A percentile compares a stretch with the other conserved stretches of the same genome.
Conservation (phyloP, 2,888 invertebrate genomes). For the Platerodrilus igneus region DNA sequence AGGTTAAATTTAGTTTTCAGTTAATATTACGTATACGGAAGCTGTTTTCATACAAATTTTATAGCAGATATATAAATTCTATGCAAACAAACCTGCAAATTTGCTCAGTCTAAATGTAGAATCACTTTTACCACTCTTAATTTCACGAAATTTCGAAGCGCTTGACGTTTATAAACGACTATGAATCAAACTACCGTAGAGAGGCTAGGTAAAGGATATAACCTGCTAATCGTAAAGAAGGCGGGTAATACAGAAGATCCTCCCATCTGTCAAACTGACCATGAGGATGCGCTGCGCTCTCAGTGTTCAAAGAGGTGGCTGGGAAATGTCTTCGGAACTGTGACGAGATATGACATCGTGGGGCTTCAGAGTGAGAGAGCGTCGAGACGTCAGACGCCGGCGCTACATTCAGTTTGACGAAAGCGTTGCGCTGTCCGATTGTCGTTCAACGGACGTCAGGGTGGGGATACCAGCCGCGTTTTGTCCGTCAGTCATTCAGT, state of each 20-base stretch:
- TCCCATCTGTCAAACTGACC: conserved; percentile 49
- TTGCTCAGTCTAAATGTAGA: no score
- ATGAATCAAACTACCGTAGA: conserved; percentile 40
- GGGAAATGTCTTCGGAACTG: conserved; percentile 42
- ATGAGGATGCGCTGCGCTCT: conserved; percentile 44
- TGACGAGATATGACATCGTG: conserved; percentile 49
- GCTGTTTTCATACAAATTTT: no score
- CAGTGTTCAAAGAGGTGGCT: conserved; percentile 33
- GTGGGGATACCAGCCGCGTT: conserved; percentile 43
- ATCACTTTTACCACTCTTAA: no score
- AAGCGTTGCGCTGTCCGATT: conserved; percentile 41
- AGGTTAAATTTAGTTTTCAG: no score
- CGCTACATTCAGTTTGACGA: conserved; percentile 44
- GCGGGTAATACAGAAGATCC: conserved; percentile 33
- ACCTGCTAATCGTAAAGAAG: conserved; percentile 41
- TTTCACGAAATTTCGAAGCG: no score
- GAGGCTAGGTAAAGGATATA: conserved; percentile 39
- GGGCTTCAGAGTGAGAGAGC: conserved; percentile 28
- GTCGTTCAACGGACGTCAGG: conserved; percentile 28
- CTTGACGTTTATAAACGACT: conserved; percentile 31
- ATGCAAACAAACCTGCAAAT: no score
- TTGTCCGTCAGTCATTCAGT: conserved; percentile 51
- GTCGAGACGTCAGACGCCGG: conserved; percentile 43
- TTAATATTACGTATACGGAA: no score
- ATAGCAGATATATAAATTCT: no score